Conservation (phyloP, 2,113 vertebrate species). For the Sardina pilchardus region DNA sequence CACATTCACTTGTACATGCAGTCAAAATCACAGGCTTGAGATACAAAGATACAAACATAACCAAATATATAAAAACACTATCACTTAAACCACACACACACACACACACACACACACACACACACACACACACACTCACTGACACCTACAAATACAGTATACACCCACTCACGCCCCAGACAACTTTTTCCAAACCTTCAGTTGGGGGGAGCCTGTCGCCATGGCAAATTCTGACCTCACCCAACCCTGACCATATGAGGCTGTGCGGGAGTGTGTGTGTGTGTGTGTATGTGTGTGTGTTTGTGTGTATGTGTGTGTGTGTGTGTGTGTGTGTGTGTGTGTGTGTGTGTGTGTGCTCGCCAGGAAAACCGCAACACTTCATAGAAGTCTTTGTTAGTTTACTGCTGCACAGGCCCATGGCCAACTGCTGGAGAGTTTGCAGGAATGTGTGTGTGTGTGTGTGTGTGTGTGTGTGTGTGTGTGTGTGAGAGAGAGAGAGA, state of each 20-base stretch:
- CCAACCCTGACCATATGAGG: constrained; percentile 41
- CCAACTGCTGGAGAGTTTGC: not conserved
- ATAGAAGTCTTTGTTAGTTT: not conserved
- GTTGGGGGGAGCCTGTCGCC: constrained; percentile 41
- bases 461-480: not conserved
- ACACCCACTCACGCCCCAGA: not conserved
- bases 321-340: constrained; percentile 6
- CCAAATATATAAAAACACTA: no score
- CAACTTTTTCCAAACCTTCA: constrained; percentile 37
- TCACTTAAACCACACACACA: no score
- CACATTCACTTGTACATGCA: no score
- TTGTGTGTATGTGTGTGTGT: constrained; percentile 17
- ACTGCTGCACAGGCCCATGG: not conserved
- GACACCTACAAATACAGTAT: not conserved
- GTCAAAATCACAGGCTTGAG: no score
- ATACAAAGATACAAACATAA: no score
- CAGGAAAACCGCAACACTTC: not conserved
- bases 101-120: not conserved
- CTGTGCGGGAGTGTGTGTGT: constrained; percentile 12
- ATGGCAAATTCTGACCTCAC: constrained; percentile 41
- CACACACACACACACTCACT: not conserved
- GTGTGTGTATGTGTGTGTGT: not conserved
- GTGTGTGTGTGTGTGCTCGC: not conserved
- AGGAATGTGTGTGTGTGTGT: not conserved
- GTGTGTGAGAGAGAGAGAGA: not conserved